These are phyloP conservation scores for Agelastica alni DNA, from an alignment of 2,888 invertebrate species.

Conservation along the genomic window DNA sequence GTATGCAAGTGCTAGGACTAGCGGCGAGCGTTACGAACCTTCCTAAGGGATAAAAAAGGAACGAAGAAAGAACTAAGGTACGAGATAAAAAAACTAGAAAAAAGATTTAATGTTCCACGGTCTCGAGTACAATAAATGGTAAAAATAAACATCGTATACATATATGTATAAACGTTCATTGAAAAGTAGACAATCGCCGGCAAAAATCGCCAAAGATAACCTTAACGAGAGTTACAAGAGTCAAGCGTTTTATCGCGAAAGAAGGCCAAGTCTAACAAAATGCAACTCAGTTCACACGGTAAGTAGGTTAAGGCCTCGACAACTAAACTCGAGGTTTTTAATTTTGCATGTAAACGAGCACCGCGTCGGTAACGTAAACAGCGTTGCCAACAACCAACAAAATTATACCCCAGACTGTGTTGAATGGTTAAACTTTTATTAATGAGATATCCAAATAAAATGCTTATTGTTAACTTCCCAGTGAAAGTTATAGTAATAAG, in stretches of 20 bases:
- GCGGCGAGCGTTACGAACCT: too few species aligned
- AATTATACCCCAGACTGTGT: too few species aligned
- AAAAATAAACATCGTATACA: not conserved
- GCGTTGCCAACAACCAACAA: slow-evolving; percentile 10
- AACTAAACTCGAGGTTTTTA: slow-evolving; percentile 47
- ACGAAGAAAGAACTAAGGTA: too few species aligned
- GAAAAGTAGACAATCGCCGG: slow-evolving; percentile 17
- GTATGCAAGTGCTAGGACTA: too few species aligned
- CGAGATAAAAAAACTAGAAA: too few species aligned
- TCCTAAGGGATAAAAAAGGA: too few species aligned
- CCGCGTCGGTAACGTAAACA: slow-evolving; percentile 37
- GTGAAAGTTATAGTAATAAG: too few species aligned
- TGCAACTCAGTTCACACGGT: slow-evolving; percentile 54
- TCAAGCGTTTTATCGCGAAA: slow-evolving; percentile 43
- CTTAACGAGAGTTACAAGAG: too few species aligned
- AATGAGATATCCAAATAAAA: too few species aligned
- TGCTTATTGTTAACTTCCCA: too few species aligned
- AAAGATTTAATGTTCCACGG: too few species aligned
- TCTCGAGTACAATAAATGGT: not conserved
- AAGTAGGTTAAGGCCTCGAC: slow-evolving; percentile 56
- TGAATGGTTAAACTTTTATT: too few species aligned
- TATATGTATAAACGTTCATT: not conserved
- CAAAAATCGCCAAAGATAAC: slow-evolving; percentile 32
- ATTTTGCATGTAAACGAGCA: slow-evolving; percentile 45
- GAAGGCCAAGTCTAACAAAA: slow-evolving; percentile 55